A percentile compares a stretch with the other conserved stretches of the same genome.
Conservation (phyloP, 2,888 invertebrate genomes). For the Zele albiditarsus region DNA sequence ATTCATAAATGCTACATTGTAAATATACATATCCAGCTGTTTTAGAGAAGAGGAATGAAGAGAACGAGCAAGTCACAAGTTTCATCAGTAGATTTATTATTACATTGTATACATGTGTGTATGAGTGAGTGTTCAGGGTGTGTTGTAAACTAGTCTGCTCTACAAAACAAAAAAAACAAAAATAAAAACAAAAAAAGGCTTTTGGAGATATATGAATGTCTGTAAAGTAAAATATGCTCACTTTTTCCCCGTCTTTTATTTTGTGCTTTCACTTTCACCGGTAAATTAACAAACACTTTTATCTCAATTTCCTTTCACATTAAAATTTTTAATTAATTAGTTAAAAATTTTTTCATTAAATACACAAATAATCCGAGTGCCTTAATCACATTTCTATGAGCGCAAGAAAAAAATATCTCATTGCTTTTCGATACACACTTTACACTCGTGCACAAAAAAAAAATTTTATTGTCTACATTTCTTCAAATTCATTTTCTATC, state of each 20-base stretch:
- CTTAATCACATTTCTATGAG: conserved; percentile 52
- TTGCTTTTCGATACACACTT: background rate
- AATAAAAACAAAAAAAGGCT: conserved; percentile 29
- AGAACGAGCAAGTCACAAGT: conserved; percentile 3
- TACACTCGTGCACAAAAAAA: background rate
- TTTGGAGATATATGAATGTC: conserved; percentile 31
- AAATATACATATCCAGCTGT: conserved; percentile 40
- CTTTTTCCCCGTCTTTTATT: conserved; percentile 5
- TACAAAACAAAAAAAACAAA: background rate
- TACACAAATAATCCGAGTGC: conserved; percentile 59
- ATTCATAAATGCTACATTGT: background rate
- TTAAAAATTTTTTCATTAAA: conserved; percentile 1
- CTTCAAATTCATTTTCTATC: background rate
- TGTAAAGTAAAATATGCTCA: conserved; percentile 1
- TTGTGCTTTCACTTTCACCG: conserved; percentile 1
- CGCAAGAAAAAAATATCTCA: conserved; percentile 37
- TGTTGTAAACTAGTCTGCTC: background rate
- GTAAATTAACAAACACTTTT: conserved; percentile 24
- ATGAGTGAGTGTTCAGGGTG: background rate
- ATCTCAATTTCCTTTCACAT: background rate
- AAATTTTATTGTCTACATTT: background rate
- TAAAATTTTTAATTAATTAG: background rate
- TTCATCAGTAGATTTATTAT: background rate
- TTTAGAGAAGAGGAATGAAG: conserved; percentile 13
- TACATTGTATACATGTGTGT: background rate